A percentile compares a stretch with the other conserved stretches of the same genome.
phyloP scores from a whole-genome alignment of 2,113 vertebrate species.

The Gavia stellata region DNA sequence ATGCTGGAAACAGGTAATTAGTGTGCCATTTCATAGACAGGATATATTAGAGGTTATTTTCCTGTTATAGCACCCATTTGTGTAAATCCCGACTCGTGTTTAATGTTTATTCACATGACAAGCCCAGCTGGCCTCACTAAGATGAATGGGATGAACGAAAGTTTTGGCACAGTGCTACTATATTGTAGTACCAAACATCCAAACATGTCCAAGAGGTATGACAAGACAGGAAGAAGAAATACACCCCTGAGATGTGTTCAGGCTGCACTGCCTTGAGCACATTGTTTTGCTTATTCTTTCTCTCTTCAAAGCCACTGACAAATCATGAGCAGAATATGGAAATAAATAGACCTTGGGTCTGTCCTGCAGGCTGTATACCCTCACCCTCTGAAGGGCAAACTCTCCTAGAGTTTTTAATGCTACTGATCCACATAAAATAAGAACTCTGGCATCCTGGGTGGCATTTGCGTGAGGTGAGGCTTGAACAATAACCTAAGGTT shows the following conservation, averaged over 20 bases:
- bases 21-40: neutral
- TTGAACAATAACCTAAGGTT: neutral
- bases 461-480: neutral
- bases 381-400: neutral
- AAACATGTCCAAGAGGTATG: neutral
- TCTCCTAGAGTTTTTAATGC: neutral
- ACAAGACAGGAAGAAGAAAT: neutral
- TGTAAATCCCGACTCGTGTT: neutral
- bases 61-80: neutral
- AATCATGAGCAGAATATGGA: neutral
- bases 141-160: neutral
- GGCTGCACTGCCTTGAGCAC: neutral
- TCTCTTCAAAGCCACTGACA: neutral
- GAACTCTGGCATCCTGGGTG: neutral
- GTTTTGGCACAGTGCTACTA: neutral
- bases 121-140: neutral
- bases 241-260: neutral
- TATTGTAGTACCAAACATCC: neutral
- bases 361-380: neutral
- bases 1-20: neutral
- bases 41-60: neutral
- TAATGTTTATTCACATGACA: neutral
- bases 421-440: neutral
- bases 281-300: neutral
- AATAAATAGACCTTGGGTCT: neutral